phyloP scores from a whole-genome alignment of 2,113 vertebrate genomes.

The Corydoras maculifer region DNA sequence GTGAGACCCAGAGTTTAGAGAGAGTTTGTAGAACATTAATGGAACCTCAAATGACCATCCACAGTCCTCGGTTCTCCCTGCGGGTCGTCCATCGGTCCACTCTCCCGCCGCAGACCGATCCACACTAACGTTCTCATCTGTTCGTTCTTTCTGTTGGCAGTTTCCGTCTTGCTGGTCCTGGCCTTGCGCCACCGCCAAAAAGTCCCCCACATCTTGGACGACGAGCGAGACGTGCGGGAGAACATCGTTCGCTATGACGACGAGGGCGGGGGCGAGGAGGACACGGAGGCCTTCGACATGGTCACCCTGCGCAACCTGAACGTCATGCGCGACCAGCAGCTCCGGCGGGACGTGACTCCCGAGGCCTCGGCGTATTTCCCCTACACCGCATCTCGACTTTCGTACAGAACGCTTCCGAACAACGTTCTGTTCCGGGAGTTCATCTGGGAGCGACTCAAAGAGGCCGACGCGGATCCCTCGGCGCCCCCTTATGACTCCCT shows the following conservation, averaged over 20 bases:
- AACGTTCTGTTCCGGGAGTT: slow-evolving; percentile 93
- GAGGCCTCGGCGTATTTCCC: slow-evolving; percentile 81
- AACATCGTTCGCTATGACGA: slow-evolving; percentile 95
- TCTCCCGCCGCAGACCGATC: too few species aligned
- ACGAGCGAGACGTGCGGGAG: slow-evolving; percentile 87
- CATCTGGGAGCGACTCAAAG: slow-evolving; percentile 92
- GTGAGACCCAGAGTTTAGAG: too few species aligned
- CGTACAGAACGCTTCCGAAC: slow-evolving; percentile 83
- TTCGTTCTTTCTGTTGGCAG: slow-evolving; percentile 55
- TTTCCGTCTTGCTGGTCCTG: slow-evolving; percentile 85
- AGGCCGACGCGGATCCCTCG: slow-evolving; percentile 82
- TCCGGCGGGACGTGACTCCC: slow-evolving; percentile 84
- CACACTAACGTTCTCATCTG: too few species aligned
- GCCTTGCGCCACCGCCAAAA: slow-evolving; percentile 84
- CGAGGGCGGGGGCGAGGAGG: slow-evolving; percentile 92
- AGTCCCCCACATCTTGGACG: slow-evolving; percentile 88
- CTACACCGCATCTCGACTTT: slow-evolving; percentile 71
- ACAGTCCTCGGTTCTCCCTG: too few species aligned
- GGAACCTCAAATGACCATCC: too few species aligned
- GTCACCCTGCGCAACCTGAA: slow-evolving; percentile 88
- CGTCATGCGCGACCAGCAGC: slow-evolving; percentile 75
- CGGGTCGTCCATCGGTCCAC: too few species aligned
- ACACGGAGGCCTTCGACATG: slow-evolving; percentile 96
- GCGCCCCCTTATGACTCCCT: slow-evolving; percentile 91
- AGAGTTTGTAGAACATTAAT: too few species aligned